These are phyloP conservation scores for Platerodrilus igneus DNA, from an alignment of 2,888 invertebrate genomes.

Conservation along the genomic window DNA sequence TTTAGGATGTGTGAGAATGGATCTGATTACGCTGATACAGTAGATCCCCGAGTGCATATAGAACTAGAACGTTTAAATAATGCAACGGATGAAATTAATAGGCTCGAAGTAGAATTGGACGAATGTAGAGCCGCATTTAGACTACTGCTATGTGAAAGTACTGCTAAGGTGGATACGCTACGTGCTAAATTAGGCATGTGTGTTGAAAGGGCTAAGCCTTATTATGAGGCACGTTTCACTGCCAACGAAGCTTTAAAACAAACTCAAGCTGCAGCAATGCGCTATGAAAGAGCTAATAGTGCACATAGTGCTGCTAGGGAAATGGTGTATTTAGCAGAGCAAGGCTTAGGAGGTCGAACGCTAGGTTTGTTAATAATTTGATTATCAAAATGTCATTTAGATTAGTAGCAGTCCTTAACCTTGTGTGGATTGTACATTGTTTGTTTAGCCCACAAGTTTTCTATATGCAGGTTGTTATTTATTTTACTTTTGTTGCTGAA, in stretches of 20 bases:
- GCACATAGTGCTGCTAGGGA: slow-evolving; percentile 88
- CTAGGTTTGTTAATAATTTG: slow-evolving; percentile 51
- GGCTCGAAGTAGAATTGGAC: slow-evolving; percentile 83
- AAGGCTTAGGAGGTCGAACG: slow-evolving; percentile 60
- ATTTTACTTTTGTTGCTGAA: no score
- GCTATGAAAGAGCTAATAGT: slow-evolving; percentile 85
- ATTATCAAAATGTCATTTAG: no score
- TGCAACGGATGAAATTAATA: slow-evolving; percentile 89
- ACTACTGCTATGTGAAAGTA: slow-evolving; percentile 75
- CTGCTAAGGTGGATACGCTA: slow-evolving; percentile 72
- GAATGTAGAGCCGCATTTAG: slow-evolving; percentile 81
- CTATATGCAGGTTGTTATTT: no score
- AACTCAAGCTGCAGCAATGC: slow-evolving; percentile 72
- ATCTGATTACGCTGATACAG: slow-evolving; percentile 60
- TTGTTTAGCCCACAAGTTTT: no score
- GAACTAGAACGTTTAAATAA: slow-evolving; percentile 86
- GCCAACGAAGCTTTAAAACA: slow-evolving; percentile 81
- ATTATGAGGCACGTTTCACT: slow-evolving; percentile 82
- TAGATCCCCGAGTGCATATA: slow-evolving; percentile 79
- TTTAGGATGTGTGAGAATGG: slow-evolving; percentile 56
- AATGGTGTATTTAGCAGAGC: slow-evolving; percentile 78
- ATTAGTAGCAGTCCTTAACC: no score
- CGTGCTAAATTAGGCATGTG: slow-evolving; percentile 78
- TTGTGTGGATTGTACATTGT: no score
- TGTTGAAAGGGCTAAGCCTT: slow-evolving; percentile 83